Conservation (phyloP, 2,797 vertebrate genomes). For the Anas bahamensis region DNA sequence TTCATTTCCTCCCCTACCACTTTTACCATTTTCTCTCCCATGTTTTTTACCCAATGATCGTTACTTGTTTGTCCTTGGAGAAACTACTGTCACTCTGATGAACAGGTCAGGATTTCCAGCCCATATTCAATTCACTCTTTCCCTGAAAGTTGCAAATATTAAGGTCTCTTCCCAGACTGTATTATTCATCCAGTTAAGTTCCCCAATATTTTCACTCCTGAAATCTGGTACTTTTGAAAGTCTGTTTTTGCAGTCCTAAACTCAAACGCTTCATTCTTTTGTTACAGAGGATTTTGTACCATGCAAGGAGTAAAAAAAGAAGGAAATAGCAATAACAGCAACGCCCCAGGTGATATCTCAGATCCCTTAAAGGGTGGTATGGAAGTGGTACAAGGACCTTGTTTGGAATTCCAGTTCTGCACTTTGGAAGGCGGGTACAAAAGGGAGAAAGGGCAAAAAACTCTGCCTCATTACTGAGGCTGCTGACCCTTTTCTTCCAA, state of each 20-base stretch:
- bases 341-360: not conserved
- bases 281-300: not conserved
- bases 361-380: not conserved
- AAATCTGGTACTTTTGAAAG: not conserved
- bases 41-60: not conserved
- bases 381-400: accelerated
- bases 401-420: not conserved
- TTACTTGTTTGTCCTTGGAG: not conserved
- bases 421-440: not conserved
- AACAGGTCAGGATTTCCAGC: not conserved
- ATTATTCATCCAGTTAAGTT: not conserved
- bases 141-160: not conserved
- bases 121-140: not conserved
- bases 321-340: not conserved
- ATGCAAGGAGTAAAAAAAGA: not conserved
- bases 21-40: not conserved
- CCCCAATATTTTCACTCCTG: not conserved
- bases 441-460: not conserved
- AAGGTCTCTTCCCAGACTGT: not conserved
- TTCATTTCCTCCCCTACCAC: not conserved
- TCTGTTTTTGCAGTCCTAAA: not conserved
- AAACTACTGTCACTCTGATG: not conserved
- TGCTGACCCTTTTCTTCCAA: not conserved
- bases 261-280: not conserved
- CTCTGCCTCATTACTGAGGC: not conserved